Base-by-base conservation (phyloP, 2,113 vertebrate species). In the Pungitius pungitius region DNA sequence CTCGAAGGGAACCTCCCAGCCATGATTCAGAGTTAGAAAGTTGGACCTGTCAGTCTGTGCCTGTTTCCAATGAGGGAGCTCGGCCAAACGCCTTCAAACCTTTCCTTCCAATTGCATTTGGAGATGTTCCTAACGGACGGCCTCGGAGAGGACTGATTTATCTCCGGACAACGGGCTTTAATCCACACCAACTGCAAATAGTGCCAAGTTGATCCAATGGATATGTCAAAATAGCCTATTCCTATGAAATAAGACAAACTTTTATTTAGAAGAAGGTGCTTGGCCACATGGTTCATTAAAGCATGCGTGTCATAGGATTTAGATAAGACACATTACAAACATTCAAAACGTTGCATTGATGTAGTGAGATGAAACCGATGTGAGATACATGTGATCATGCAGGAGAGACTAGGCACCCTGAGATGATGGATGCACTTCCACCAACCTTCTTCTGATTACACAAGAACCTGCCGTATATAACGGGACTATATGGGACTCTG, bases 1-100 rank as follows among this genome's bases (percentile, higher is more conserved):
- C 75, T 63, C 26, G 77, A 81, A 82, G 81, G 73, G 84, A 89
- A 90, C 84, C 81, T 75, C 70, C 75, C 63, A 59, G 68, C 64
- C 59, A 37, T 35, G 84, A 86, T 87, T 90, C 80, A 81, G 77
- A 87, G 81, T 83, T 71, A 87, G 73, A 82, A 83, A 90, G 88
- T 87, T 64, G n/a, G 24, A 81, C 60, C 85, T 90, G 86, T 77
- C 84, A 85, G 68, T 89, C 84, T 78, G 63, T 67, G 62, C 39
- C 68, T 84, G 64, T 49, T 80, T 73, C 80, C 65, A 71, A 71
- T 73, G 61, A 58, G 62, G 49, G 39, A 39, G 59, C 60, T 84
- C 87, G 75, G 78, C 83, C 66, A 60, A 52, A 24, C 26, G 67
- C 85, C 82, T 77, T 61, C 42, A 85, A 84, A 82, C 82, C 80